A percentile compares a stretch with the other conserved stretches of the same genome.
phyloP scores from a whole-genome alignment of 1,140 invertebrate species.

The Drosophila pseudoananassae region DNA sequence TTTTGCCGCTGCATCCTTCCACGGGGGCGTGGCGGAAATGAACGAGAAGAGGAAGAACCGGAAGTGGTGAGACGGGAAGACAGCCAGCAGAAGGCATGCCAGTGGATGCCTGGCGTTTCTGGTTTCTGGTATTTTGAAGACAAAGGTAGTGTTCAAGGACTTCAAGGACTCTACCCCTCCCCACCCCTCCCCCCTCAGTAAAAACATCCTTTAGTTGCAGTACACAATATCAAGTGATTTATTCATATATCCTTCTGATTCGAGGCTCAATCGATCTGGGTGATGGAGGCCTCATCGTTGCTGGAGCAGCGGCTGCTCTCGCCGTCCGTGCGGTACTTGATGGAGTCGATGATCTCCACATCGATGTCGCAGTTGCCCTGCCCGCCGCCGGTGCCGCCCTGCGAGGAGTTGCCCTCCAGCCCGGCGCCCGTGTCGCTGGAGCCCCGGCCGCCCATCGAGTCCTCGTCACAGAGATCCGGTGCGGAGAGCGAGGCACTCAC shows the following conservation, averaged over 20 bases:
- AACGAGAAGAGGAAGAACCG: background rate
- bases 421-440: conserved; percentile 56
- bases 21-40: background rate
- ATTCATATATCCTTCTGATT: background rate
- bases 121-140: background rate
- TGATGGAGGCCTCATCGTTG: conserved; percentile 79
- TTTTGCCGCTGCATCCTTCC: conserved; percentile 64
- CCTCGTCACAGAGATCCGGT: conserved; percentile 71
- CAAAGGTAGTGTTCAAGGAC: background rate
- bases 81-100: background rate
- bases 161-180: too few relatives aligned
- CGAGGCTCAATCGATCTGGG: conserved; percentile 66
- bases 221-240: background rate
- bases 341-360: conserved; percentile 82
- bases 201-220: background rate
- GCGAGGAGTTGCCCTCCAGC: conserved; percentile 4
- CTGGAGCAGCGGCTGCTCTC: conserved; percentile 79
- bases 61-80: conserved; percentile 2
- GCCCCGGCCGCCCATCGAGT: conserved; percentile 63
- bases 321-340: conserved; percentile 78
- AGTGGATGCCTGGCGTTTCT: background rate
- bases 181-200: background rate
- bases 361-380: conserved; percentile 78
- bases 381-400: conserved; percentile 19
- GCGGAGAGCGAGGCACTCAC: conserved; percentile 59